Conservation (phyloP, 2,888 invertebrate genomes). For the Sacculina carcini region DNA sequence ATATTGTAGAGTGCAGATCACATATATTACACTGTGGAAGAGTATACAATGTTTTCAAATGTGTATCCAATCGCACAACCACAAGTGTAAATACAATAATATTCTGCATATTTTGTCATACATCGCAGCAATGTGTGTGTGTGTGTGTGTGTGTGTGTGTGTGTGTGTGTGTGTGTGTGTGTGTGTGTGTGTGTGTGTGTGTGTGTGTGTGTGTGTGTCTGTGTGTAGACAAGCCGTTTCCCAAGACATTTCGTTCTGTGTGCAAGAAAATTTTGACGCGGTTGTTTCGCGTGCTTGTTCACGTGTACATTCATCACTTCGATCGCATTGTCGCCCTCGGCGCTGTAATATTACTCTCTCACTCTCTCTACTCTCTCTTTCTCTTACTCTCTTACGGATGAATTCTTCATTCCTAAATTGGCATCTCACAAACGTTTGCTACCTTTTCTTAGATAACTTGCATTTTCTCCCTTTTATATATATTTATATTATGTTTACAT, state of each 20-base stretch:
- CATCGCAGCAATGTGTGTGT: too few species aligned
- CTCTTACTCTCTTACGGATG: too few species aligned
- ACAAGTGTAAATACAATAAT: too few species aligned
- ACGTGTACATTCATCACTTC: slow-evolving; percentile 83
- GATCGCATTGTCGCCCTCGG: slow-evolving; percentile 60
- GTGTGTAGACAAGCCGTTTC: slow-evolving; percentile 45
- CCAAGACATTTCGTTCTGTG: slow-evolving; percentile 45
- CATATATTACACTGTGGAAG: neutral
- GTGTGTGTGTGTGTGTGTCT: neutral
- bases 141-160: neutral
- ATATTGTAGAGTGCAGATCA: neutral
- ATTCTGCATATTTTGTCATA: too few species aligned
- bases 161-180: neutral
- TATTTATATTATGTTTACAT: neutral
- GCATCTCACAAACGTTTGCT: too few species aligned
- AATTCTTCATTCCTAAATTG: too few species aligned
- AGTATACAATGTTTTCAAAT: neutral
- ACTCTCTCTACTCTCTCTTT: neutral
- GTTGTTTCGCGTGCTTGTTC: slow-evolving; percentile 68
- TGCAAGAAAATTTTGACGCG: slow-evolving; percentile 68
- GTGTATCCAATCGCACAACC: neutral
- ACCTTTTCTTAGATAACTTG: neutral
- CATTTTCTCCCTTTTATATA: slow-evolving; percentile 5
- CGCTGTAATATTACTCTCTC: slow-evolving; percentile 35
- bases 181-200: neutral